Conservation (phyloP, 64 coral and sea anemone genomes). For the Montipora capricornis region DNA sequence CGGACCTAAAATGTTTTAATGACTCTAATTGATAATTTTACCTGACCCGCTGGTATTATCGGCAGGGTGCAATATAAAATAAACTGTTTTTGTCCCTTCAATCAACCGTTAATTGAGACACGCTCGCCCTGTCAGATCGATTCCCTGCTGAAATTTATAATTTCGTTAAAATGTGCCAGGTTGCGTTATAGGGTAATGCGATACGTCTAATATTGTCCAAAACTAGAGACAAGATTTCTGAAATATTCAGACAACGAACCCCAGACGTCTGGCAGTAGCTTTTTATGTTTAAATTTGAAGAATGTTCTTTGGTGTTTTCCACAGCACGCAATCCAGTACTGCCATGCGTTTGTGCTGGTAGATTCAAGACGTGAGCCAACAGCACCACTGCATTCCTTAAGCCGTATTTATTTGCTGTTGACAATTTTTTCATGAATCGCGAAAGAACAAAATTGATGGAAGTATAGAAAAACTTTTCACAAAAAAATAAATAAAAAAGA, state of each 20-base stretch:
- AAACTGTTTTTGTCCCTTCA: too few species aligned
- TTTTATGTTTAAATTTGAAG: background rate
- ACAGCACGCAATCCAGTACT: background rate
- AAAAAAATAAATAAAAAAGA: too few species aligned
- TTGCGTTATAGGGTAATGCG: conserved; percentile 7
- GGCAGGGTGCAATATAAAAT: too few species aligned
- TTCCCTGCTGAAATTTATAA: background rate
- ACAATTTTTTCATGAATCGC: too few species aligned
- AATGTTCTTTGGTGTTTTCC: background rate
- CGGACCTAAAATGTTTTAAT: too few species aligned
- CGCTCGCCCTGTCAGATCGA: background rate
- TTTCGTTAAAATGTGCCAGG: background rate
- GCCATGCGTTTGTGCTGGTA: background rate
- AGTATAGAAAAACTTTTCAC: too few species aligned
- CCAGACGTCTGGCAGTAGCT: conserved; percentile 9
- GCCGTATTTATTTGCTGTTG: background rate
- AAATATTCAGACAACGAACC: background rate
- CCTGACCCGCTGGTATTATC: too few species aligned
- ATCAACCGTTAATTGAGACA: background rate
- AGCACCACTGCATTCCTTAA: background rate
- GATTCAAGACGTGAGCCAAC: background rate
- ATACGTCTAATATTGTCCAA: background rate
- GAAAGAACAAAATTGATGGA: too few species aligned
- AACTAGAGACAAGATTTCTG: background rate
- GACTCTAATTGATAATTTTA: too few species aligned